These are phyloP conservation scores for Pseudomyrmex cubaensis DNA, from an alignment of 1,140 invertebrate species.

Conservation along the genomic window DNA sequence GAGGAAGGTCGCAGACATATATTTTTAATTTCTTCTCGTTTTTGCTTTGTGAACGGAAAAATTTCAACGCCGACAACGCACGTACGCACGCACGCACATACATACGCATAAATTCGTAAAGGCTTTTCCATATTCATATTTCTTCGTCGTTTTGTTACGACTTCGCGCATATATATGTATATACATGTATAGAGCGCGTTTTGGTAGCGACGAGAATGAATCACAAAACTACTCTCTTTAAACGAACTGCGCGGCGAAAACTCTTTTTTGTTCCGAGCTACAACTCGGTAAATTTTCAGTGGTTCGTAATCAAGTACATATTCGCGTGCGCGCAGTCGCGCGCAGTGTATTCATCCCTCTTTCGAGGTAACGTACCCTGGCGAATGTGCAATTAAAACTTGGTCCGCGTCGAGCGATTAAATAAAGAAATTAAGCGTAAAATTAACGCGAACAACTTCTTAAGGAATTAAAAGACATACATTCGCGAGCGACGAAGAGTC, in stretches of 20 bases:
- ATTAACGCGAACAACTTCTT: background rate
- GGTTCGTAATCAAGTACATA: constrained; percentile 15
- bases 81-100: no score
- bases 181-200: background rate
- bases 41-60: constrained; percentile 21
- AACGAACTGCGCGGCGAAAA: constrained; percentile 13
- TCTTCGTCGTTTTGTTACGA: constrained; percentile 42
- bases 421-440: background rate
- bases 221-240: constrained; percentile 2
- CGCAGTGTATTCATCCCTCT: background rate
- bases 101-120: background rate
- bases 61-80: constrained; percentile 11
- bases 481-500: no score
- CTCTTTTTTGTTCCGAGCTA: constrained; percentile 22
- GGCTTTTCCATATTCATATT: constrained; percentile 54
- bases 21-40: constrained; percentile 35
- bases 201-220: constrained; percentile 16
- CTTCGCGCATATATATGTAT: background rate
- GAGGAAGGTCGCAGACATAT: constrained; percentile 14
- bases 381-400: constrained; percentile 35
- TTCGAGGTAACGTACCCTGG: background rate
- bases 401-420: background rate
- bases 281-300: constrained; percentile 29
- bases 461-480: background rate
- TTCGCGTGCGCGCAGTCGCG: background rate